A percentile compares a stretch with the other conserved stretches of the same genome.
Conservation (phyloP, 2,113 vertebrate genomes). For the Eira barbara region DNA sequence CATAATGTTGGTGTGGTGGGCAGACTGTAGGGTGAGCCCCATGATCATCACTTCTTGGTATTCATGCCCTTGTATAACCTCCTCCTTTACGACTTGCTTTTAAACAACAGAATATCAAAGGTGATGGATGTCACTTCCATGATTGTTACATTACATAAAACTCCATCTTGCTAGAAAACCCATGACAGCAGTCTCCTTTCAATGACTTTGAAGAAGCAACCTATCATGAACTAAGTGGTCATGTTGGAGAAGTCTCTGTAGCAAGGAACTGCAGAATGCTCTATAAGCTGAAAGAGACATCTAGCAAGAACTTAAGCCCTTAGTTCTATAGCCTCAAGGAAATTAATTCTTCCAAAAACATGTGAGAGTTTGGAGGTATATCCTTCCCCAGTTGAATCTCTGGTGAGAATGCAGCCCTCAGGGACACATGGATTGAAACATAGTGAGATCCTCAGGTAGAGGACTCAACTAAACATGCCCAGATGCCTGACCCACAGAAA, state of each 20-base stretch:
- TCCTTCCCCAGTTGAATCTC: not conserved
- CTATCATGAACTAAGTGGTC: not conserved
- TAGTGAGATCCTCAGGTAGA: not conserved
- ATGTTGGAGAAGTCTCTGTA: not conserved
- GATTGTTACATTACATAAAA: not conserved
- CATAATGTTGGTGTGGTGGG: not conserved
- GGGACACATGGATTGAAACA: not conserved
- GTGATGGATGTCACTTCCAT: not conserved
- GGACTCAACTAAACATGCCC: not conserved
- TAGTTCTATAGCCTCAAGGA: not conserved
- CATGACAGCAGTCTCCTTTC: not conserved
- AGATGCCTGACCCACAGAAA: not conserved
- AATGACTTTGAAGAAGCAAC: not conserved
- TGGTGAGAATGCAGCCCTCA: not conserved
- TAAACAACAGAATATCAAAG: not conserved
- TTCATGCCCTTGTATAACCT: not conserved
- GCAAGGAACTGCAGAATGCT: not conserved
- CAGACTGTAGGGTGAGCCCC: not conserved
- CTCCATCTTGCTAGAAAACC: not conserved
- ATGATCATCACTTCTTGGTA: not conserved
- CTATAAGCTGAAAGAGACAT: not conserved
- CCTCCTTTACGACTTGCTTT: not conserved
- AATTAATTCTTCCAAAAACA: not conserved
- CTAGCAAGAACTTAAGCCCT: not conserved
- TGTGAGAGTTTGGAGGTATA: not conserved